phyloP scores from a whole-genome alignment of 2,888 invertebrate genomes.

The Amphipoea oculea region DNA sequence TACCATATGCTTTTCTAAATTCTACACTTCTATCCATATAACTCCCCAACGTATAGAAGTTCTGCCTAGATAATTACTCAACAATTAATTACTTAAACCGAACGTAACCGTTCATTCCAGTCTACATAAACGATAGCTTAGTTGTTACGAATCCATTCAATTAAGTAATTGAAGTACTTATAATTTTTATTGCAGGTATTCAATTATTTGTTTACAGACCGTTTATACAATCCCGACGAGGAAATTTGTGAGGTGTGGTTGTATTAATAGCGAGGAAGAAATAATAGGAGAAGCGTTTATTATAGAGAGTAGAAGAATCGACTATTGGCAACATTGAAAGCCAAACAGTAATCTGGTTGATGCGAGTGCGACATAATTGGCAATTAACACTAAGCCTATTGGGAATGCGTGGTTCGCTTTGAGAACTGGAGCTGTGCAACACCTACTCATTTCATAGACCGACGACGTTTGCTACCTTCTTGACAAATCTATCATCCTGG shows the following conservation, averaged over 20 bases:
- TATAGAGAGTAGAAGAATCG: background rate
- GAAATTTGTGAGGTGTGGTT: conserved; percentile 11
- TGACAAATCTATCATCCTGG: background rate
- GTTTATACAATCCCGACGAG: conserved; percentile 13
- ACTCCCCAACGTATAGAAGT: conserved; percentile 1
- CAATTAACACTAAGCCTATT: conserved; percentile 36
- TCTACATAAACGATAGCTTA: conserved; percentile 26
- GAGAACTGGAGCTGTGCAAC: background rate
- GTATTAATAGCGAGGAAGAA: conserved; percentile 8
- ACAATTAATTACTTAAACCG: conserved; percentile 43
- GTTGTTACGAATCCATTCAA: conserved; percentile 45
- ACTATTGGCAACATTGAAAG: background rate
- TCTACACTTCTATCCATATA: background rate
- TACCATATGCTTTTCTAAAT: background rate
- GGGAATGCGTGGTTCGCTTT: conserved; percentile 4
- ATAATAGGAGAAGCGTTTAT: background rate
- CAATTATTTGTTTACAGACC: conserved; percentile 39
- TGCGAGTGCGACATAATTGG: conserved; percentile 34
- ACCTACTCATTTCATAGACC: conserved; percentile 18
- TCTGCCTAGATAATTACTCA: conserved; percentile 22
- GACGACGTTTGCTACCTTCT: background rate
- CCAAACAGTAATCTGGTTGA: conserved; percentile 22
- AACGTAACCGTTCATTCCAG: conserved; percentile 33
- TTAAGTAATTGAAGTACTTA: conserved; percentile 46
- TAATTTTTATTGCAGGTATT: conserved; percentile 39